Evolutionary conservation across 2,113 vertebrate genomes (phyloP).

Genomic region (Leptosomus discolor): DNA sequence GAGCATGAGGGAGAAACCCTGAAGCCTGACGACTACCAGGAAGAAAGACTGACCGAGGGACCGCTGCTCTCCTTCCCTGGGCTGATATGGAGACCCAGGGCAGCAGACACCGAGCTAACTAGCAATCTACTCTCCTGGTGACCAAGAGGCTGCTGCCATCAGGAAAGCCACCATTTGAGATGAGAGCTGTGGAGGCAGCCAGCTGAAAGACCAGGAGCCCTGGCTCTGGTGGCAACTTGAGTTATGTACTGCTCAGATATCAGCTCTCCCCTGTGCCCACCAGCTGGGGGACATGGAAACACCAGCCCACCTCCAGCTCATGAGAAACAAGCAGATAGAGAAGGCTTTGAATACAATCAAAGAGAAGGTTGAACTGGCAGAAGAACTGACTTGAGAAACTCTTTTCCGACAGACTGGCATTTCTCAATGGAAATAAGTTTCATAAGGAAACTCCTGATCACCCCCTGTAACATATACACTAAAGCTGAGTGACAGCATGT

Average conservation of each 20-base stretch:
- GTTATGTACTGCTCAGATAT: not conserved
- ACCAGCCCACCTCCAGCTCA: not conserved
- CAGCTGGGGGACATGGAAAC: not conserved
- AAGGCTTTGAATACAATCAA: not conserved
- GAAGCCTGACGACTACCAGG: not conserved
- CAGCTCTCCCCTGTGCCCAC: not conserved
- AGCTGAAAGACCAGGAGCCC: not conserved
- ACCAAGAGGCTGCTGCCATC: not conserved
- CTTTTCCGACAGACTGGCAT: not conserved
- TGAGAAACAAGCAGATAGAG: not conserved
- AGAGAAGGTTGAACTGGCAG: not conserved
- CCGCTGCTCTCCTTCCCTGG: fast-evolving
- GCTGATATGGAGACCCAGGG: not conserved
- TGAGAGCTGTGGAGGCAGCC: not conserved
- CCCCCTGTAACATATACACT: not conserved
- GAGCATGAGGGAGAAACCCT: not conserved
- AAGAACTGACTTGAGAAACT: not conserved
- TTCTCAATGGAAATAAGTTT: not conserved
- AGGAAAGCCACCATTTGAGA: not conserved
- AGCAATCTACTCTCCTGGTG: not conserved
- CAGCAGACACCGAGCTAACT: not conserved
- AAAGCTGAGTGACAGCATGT: not conserved
- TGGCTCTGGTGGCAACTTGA: fast-evolving
- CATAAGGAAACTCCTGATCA: not conserved
- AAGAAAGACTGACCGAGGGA: fast-evolving